Evolutionary conservation across 1,140 invertebrate species (phyloP).

Genomic region (Drosophila quadrilineata): DNA sequence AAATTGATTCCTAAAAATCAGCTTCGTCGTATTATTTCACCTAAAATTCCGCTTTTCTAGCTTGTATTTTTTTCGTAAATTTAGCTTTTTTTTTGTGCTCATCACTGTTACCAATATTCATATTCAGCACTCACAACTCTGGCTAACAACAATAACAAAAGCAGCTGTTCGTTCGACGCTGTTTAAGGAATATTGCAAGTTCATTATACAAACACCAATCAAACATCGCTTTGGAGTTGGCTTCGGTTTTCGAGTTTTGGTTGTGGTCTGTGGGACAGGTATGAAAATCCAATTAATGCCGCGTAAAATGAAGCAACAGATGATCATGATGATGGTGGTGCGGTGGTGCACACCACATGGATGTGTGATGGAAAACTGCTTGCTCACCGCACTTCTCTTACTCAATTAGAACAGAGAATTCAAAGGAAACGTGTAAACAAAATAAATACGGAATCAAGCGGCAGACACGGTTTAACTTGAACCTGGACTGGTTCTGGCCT

Average conservation of each 20-base stretch:
- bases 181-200: constrained; percentile 70
- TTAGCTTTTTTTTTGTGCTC: too few relatives aligned
- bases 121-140: constrained; percentile 20
- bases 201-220: constrained; percentile 78
- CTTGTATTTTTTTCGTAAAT: too few relatives aligned
- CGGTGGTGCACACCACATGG: constrained; percentile 8
- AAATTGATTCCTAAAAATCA: too few relatives aligned
- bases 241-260: constrained; percentile 1
- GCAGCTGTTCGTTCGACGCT: constrained; percentile 22
- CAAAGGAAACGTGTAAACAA: constrained; percentile 75
- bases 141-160: constrained; percentile 25
- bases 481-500: neutral
- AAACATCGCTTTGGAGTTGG: constrained; percentile 40
- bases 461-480: constrained; percentile 10
- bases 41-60: too few relatives aligned
- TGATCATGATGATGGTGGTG: constrained; percentile 35
- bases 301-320: constrained; percentile 56
- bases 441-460: constrained; percentile 70
- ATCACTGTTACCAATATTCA: too few relatives aligned
- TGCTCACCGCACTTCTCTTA: constrained; percentile 74
- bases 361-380: constrained; percentile 64
- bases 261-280: constrained; percentile 43
- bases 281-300: constrained; percentile 79
- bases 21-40: too few relatives aligned
- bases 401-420: constrained; percentile 80